Conservation (phyloP, 37 sponge, comb jelly and placozoan species). For the Eunapius fragilis region DNA sequence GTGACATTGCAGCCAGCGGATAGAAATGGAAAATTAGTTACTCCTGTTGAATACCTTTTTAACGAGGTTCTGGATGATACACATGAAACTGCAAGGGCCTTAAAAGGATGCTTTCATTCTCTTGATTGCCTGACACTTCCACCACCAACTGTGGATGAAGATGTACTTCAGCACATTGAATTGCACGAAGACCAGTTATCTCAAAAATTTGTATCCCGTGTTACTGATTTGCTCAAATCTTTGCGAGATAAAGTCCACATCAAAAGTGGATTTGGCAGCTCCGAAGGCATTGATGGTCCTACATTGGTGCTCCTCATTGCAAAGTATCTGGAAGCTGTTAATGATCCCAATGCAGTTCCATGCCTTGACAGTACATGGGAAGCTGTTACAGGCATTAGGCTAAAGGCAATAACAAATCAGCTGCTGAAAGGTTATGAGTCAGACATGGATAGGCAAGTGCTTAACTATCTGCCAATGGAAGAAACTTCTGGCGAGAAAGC, state of each 20-base stretch:
- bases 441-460: constrained; percentile 4
- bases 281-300: constrained; percentile 12
- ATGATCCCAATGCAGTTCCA: constrained; percentile 36
- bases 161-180: constrained; percentile 9
- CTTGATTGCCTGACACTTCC: constrained; percentile 27
- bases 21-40: constrained; percentile 7
- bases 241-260: background rate
- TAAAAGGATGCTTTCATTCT: constrained; percentile 20
- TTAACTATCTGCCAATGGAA: constrained; percentile 29
- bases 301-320: constrained; percentile 7
- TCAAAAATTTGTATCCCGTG: constrained; percentile 9
- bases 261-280: constrained; percentile 12
- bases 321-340: constrained; percentile 38
- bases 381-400: background rate
- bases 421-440: constrained; percentile 17
- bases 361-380: constrained; percentile 31
- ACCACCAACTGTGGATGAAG: constrained; percentile 15
- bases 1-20: background rate
- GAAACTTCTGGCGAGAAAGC: background rate
- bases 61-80: background rate
- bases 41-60: constrained; percentile 33
- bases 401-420: background rate
- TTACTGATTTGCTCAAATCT: background rate
- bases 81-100: background rate
- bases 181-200: background rate